phyloP scores from a whole-genome alignment of 2,797 vertebrate genomes.

The Melanotaenia trifasciata region DNA sequence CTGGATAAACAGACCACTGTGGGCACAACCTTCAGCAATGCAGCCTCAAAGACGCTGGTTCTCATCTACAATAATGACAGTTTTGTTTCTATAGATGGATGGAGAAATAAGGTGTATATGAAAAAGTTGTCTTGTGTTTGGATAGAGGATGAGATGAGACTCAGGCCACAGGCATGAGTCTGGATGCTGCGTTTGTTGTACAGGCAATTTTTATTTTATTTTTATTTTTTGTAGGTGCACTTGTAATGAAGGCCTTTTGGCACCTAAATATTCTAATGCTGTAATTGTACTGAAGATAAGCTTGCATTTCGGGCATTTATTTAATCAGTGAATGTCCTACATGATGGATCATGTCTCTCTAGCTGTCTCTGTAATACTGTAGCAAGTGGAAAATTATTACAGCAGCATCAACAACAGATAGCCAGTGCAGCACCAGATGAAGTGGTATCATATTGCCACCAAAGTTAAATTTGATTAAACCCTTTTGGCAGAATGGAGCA shows the following conservation, averaged over 20 bases:
- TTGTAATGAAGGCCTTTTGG: neutral
- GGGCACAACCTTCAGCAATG: slow-evolving; percentile 47
- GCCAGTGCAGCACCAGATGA: neutral
- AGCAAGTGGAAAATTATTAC: neutral
- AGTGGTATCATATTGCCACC: neutral
- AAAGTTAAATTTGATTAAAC: neutral
- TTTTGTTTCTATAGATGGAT: slow-evolving; percentile 53
- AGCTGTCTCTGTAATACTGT: neutral
- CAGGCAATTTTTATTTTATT: neutral
- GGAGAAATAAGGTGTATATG: slow-evolving; percentile 16
- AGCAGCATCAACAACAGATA: neutral
- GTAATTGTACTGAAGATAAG: neutral
- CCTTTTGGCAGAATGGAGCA: neutral
- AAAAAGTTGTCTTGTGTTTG: slow-evolving; percentile 37
- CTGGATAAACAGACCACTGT: slow-evolving; percentile 75
- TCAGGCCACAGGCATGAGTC: slow-evolving; percentile 11
- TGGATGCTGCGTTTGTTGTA: neutral
- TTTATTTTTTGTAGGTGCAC: neutral
- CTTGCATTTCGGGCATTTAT: neutral
- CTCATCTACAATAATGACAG: slow-evolving; percentile 42
- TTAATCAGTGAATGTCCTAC: neutral
- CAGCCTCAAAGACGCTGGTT: slow-evolving; percentile 32
- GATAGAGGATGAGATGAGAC: slow-evolving; percentile 14
- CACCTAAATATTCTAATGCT: slow-evolving; percentile 7
- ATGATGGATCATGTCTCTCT: neutral